phyloP scores from a whole-genome alignment of 2,888 invertebrate species.

The Pterobdella sp. region DNA sequence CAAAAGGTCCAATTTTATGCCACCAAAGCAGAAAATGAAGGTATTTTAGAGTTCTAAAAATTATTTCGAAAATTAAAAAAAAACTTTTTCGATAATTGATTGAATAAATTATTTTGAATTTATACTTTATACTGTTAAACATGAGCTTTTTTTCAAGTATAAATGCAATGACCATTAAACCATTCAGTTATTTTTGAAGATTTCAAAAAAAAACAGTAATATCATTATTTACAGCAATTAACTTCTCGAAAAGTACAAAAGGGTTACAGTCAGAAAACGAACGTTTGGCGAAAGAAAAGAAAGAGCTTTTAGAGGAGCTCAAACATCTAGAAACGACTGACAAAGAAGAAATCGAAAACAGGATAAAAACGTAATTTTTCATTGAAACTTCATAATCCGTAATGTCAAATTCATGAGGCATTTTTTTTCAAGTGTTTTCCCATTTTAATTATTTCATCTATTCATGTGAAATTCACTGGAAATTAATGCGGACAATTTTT shows the following conservation, averaged over 20 bases:
- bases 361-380: not conserved
- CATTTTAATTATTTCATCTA: not conserved
- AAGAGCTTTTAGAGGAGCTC: not conserved
- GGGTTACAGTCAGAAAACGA: not conserved
- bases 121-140: too few species aligned
- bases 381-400: too few species aligned
- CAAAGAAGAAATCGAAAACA: not conserved
- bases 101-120: too few species aligned
- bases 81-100: too few species aligned
- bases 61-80: too few species aligned
- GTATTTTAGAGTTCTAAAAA: not conserved
- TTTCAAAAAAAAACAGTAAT: too few species aligned
- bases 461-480: too few species aligned
- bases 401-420: too few species aligned
- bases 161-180: too few species aligned
- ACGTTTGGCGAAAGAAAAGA: not conserved
- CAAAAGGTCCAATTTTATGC: slow-evolving; percentile 40
- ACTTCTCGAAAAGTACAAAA: not conserved
- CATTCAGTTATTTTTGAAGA: too few species aligned
- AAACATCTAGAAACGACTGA: not conserved
- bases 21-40: not conserved
- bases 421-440: not conserved
- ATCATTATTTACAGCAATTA: not conserved
- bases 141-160: too few species aligned
- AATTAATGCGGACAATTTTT: too few species aligned